These are phyloP conservation scores for Parotocinclus haroldoi DNA, from an alignment of 2,797 vertebrate species.

Conservation along the genomic window DNA sequence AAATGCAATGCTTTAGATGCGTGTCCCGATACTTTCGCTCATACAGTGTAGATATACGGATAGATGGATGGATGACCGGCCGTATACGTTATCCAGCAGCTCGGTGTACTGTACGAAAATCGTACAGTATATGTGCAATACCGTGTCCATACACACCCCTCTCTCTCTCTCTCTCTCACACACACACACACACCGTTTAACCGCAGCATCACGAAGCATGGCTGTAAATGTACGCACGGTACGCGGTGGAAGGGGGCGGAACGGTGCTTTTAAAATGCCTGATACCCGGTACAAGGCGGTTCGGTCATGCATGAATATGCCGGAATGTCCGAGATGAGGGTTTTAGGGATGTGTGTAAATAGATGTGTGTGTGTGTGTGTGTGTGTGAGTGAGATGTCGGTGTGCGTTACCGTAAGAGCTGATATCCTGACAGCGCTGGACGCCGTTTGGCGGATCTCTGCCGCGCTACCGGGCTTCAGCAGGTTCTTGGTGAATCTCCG, in stretches of 20 bases:
- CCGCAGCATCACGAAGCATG: neutral
- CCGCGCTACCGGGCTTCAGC: slow-evolving; percentile 85
- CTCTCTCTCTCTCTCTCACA: no score
- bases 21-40: no score
- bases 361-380: neutral
- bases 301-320: neutral
- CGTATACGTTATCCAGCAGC: no score
- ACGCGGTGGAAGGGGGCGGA: neutral
- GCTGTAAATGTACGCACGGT: slow-evolving; percentile 1
- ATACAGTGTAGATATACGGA: neutral
- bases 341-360: neutral
- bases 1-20: no score
- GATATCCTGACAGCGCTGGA: slow-evolving; percentile 72
- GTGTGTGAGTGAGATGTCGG: neutral
- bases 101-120: no score
- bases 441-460: slow-evolving; percentile 84
- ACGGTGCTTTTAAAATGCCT: neutral
- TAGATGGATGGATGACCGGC: neutral
- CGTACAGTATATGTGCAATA: no score
- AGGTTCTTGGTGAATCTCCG: slow-evolving; percentile 94
- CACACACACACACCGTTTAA: neutral
- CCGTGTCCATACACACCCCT: no score
- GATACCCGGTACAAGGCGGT: neutral
- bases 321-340: neutral
- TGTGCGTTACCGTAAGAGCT: slow-evolving; percentile 65